Evolutionary conservation across 2,888 invertebrate genomes (phyloP).

Genomic region (Rhimphoctona megacephalus): DNA sequence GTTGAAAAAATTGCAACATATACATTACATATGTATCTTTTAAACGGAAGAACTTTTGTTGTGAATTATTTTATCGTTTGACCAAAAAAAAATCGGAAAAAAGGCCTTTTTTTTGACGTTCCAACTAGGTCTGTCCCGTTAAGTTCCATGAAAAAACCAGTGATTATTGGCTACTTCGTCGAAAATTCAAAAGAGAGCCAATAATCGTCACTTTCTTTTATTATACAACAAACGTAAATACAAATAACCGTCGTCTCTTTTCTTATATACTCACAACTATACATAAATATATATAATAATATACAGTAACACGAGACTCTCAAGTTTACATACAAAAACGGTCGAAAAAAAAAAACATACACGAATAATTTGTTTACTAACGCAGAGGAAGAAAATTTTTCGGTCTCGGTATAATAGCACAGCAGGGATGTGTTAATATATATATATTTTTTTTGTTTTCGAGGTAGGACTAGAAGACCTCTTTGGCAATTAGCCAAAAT

Average conservation of each 20-base stretch:
- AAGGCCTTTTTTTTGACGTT: too few relatives aligned
- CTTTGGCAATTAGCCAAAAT: constrained; percentile 82
- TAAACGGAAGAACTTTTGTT: too few relatives aligned
- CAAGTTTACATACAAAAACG: constrained; percentile 1
- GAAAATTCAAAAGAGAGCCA: constrained; percentile 40
- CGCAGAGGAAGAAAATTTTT: constrained; percentile 20
- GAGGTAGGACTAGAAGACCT: constrained; percentile 83
- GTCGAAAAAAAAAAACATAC: neutral
- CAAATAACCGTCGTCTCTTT: constrained; percentile 72
- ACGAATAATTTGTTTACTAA: neutral
- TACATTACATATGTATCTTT: too few relatives aligned
- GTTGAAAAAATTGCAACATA: too few relatives aligned
- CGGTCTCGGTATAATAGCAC: constrained; percentile 30
- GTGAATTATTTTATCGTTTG: too few relatives aligned
- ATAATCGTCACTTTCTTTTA: constrained; percentile 73
- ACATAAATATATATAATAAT: constrained; percentile 54
- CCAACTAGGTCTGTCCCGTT: too few relatives aligned
- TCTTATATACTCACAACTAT: constrained; percentile 50
- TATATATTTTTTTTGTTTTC: constrained; percentile 73
- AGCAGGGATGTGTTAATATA: constrained; percentile 42
- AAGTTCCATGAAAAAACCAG: constrained; percentile 38
- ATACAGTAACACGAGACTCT: constrained; percentile 23
- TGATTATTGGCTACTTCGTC: constrained; percentile 38
- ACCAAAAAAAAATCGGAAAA: too few relatives aligned
- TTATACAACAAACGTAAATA: constrained; percentile 82